Percentiles rank a stretch among this genome's conserved stretches.
Evolutionary conservation across 2,888 invertebrate species (phyloP).

Genomic region (Tenthredo distinguenda): DNA sequence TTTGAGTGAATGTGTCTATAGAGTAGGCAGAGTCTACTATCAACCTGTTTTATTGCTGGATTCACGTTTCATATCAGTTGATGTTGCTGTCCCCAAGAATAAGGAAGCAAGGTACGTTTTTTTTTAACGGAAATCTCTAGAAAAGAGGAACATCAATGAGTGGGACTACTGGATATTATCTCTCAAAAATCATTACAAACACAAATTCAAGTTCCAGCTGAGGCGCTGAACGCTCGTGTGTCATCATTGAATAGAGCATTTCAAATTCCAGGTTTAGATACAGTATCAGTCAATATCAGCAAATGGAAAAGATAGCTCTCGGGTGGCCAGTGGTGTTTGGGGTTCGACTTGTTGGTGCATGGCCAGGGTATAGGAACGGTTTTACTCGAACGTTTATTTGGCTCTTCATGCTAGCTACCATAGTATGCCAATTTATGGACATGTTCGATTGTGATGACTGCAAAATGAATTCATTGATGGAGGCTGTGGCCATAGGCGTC

Average conservation of each 20-base stretch:
- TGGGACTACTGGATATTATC: not conserved
- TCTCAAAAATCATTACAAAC: not conserved
- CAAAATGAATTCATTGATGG: not conserved
- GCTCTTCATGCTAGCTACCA: not conserved
- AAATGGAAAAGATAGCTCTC: not conserved
- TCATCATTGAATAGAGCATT: not conserved
- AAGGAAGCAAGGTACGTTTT: too few species aligned
- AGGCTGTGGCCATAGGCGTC: not conserved
- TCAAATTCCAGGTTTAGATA: not conserved
- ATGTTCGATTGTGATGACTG: not conserved
- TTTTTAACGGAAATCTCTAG: too few species aligned
- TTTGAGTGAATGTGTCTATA: too few species aligned
- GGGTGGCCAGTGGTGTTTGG: not conserved
- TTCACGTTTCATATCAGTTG: too few species aligned
- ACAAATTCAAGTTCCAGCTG: not conserved
- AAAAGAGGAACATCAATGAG: too few species aligned
- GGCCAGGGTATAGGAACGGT: not conserved
- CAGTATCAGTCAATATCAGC: not conserved
- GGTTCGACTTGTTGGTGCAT: not conserved
- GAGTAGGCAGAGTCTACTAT: too few species aligned
- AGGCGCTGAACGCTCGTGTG: not conserved
- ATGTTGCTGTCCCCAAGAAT: too few species aligned
- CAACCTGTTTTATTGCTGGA: too few species aligned
- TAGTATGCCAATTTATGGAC: not conserved
- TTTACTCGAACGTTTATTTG: not conserved